Conservation (phyloP, 2,797 vertebrate genomes). For the Poeciliopsis gracilis region DNA sequence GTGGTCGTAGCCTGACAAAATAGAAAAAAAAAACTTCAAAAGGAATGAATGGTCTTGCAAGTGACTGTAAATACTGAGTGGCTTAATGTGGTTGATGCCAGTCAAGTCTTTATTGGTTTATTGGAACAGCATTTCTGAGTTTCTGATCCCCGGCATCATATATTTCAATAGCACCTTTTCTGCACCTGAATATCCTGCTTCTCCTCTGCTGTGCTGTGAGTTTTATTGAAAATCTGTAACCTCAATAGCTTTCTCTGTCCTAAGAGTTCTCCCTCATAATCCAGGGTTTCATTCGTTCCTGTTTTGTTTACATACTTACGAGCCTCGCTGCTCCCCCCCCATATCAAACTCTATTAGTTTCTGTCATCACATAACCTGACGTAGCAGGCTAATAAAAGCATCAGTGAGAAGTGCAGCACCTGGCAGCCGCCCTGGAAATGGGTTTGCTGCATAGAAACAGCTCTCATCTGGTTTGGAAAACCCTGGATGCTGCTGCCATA, state of each 20-base stretch:
- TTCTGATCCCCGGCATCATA: constrained; percentile 42
- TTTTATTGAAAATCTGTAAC: constrained; percentile 46
- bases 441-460: constrained; percentile 28
- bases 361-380: constrained; percentile 51
- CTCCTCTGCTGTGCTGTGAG: constrained; percentile 32
- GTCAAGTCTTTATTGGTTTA: constrained; percentile 63
- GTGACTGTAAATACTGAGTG: constrained; percentile 72
- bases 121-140: constrained; percentile 49
- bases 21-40: neutral
- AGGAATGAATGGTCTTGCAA: neutral
- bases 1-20: neutral
- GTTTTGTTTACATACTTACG: constrained; percentile 63
- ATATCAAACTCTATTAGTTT: constrained; percentile 69
- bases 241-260: constrained; percentile 25
- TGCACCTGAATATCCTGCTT: constrained; percentile 47
- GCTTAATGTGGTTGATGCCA: constrained; percentile 72
- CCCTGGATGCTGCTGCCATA: constrained; percentile 50
- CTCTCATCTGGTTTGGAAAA: constrained; percentile 49
- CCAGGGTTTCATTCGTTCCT: constrained; percentile 47
- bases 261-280: constrained; percentile 33
- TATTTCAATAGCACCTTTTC: constrained; percentile 52
- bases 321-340: constrained; percentile 45
- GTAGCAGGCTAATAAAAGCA: constrained; percentile 65
- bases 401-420: constrained; percentile 41
- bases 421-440: constrained; percentile 54